These are phyloP conservation scores for Andrena camellia DNA, from an alignment of 2,888 invertebrate species.

Conservation along the genomic window DNA sequence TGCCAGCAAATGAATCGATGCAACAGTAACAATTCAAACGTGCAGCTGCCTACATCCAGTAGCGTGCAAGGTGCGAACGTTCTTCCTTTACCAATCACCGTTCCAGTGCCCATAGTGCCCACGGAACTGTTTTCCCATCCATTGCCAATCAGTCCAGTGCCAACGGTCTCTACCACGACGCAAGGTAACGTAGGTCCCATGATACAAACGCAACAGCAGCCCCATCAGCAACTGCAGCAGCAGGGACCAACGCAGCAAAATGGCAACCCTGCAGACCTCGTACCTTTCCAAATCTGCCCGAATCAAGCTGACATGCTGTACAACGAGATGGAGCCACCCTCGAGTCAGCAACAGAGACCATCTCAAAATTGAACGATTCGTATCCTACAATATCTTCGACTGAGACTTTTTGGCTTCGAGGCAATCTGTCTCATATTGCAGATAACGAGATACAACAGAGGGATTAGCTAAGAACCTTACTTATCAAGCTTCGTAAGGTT, in stretches of 20 bases:
- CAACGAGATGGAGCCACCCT: conserved; percentile 73
- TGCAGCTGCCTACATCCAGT: conserved; percentile 62
- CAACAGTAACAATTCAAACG: conserved; percentile 58
- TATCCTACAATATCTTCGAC: background rate
- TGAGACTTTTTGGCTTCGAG: background rate
- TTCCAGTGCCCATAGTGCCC: conserved; percentile 80
- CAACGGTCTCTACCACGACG: conserved; percentile 66
- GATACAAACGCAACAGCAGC: conserved; percentile 77
- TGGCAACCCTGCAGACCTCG: conserved; percentile 73
- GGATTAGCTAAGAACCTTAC: background rate
- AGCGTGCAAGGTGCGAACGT: conserved; percentile 77
- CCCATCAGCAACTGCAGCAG: conserved; percentile 67
- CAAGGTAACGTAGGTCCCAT: conserved; percentile 74
- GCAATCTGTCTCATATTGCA: background rate
- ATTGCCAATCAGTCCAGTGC: conserved; percentile 70
- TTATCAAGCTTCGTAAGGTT: background rate
- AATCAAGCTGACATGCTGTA: conserved; percentile 79
- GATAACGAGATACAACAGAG: background rate
- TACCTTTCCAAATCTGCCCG: conserved; percentile 79
- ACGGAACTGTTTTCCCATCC: conserved; percentile 80
- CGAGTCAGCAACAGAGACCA: conserved; percentile 73
- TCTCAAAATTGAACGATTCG: conserved; percentile 69
- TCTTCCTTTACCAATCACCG: conserved; percentile 78
- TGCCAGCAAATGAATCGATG: conserved; percentile 72
- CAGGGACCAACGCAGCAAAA: conserved; percentile 68